A percentile compares a stretch with the other conserved stretches of the same genome.
Evolutionary conservation across 1,140 invertebrate genomes (phyloP).

Genomic region (Pseudachorutes palmiensis): DNA sequence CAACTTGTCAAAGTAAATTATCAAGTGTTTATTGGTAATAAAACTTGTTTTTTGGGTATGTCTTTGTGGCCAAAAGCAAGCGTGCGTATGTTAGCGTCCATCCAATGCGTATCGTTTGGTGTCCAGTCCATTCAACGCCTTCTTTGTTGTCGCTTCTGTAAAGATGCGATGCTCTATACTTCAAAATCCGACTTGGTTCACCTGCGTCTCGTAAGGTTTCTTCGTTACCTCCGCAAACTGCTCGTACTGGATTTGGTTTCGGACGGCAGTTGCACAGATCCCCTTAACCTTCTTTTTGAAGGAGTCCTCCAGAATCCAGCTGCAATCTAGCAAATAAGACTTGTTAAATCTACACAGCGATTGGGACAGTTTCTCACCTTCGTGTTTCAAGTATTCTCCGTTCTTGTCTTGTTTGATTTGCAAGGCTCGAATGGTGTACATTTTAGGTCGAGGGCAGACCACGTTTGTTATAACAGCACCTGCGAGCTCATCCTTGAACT

Average conservation of each 20-base stretch:
- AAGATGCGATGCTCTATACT: constrained; percentile 3
- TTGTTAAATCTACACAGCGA: neutral
- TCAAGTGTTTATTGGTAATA: no score
- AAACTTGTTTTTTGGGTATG: no score
- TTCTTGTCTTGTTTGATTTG: no score
- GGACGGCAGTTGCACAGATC: neutral
- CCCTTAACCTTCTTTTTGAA: neutral
- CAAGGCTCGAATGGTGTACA: constrained; percentile 4
- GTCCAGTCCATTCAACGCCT: constrained; percentile 10
- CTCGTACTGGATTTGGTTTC: neutral
- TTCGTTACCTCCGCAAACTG: constrained; percentile 14
- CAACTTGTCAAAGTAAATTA: neutral
- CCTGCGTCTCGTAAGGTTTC: neutral
- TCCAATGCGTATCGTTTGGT: constrained; percentile 14
- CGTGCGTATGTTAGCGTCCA: neutral
- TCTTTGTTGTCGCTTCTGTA: neutral
- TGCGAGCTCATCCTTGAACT: constrained; percentile 12
- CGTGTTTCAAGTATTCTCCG: no score
- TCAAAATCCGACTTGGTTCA: neutral
- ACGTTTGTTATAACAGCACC: neutral
- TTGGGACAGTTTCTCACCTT: neutral
- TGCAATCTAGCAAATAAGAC: neutral
- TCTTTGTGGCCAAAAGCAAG: constrained; percentile 13
- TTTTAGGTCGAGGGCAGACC: constrained; percentile 3
- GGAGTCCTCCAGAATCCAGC: constrained; percentile 2